Evolutionary conservation across 2,797 vertebrate genomes (phyloP).

Genomic region (Cossypha dichroa): DNA sequence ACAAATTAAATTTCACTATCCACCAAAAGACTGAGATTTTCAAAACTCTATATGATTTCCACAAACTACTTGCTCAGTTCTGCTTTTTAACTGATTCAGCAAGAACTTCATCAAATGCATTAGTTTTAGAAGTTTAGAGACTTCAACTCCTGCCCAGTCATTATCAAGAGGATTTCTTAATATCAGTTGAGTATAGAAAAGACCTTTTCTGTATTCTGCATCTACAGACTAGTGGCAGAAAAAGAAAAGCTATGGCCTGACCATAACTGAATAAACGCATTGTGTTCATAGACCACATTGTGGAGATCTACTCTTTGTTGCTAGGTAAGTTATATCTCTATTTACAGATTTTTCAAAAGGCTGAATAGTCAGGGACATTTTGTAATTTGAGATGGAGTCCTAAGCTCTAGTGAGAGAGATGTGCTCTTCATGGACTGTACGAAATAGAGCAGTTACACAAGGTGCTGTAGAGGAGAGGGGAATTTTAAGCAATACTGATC

Average conservation of each 20-base stretch:
- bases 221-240: not conserved
- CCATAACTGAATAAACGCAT: constrained; percentile 20
- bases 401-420: constrained; percentile 23
- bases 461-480: not conserved
- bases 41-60: not conserved
- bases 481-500: not conserved
- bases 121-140: not conserved
- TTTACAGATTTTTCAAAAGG: constrained; percentile 49
- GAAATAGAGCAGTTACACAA: constrained; percentile 40
- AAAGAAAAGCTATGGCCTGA: not conserved
- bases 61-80: not conserved
- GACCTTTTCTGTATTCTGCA: not conserved
- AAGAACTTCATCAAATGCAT: not conserved
- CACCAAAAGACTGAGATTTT: not conserved
- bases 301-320: constrained; percentile 47
- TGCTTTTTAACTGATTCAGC: not conserved
- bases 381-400: constrained; percentile 51
- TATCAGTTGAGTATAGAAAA: not conserved
- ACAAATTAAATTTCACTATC: not conserved
- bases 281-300: not conserved
- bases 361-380: constrained; percentile 48
- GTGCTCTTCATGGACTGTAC: not conserved
- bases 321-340: constrained; percentile 61
- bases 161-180: not conserved
- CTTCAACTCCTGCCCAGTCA: not conserved